Conservation (phyloP, 2,888 invertebrate genomes). For the Ceramica pisi region DNA sequence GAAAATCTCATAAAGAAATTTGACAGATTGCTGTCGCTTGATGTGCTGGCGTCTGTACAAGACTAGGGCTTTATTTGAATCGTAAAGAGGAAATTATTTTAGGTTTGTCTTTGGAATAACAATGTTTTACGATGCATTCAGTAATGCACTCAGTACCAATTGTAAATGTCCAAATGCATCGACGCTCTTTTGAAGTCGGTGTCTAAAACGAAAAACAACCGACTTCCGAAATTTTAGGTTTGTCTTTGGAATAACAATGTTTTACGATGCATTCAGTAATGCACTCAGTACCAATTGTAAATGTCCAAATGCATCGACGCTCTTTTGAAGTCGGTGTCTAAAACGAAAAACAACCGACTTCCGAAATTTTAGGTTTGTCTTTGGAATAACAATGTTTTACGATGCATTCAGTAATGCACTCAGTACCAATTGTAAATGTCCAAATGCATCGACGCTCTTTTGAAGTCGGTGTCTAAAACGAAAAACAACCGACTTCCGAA, state of each 20-base stretch:
- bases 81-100: neutral
- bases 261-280: neutral
- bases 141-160: too few species aligned
- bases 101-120: neutral
- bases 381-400: neutral
- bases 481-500: too few species aligned
- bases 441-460: too few species aligned
- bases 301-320: neutral
- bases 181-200: too few species aligned
- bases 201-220: too few species aligned
- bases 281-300: neutral
- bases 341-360: too few species aligned
- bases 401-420: neutral
- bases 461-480: too few species aligned
- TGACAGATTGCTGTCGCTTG: too few species aligned
- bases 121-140: neutral
- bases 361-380: neutral
- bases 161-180: neutral
- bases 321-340: too few species aligned
- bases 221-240: neutral
- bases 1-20: too few species aligned
- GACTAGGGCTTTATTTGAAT: conserved; percentile 25
- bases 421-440: neutral
- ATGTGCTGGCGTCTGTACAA: too few species aligned
- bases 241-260: conserved; percentile 4